Conservation (phyloP, 2,113 vertebrate genomes). For the Syngnathus scovelli region DNA sequence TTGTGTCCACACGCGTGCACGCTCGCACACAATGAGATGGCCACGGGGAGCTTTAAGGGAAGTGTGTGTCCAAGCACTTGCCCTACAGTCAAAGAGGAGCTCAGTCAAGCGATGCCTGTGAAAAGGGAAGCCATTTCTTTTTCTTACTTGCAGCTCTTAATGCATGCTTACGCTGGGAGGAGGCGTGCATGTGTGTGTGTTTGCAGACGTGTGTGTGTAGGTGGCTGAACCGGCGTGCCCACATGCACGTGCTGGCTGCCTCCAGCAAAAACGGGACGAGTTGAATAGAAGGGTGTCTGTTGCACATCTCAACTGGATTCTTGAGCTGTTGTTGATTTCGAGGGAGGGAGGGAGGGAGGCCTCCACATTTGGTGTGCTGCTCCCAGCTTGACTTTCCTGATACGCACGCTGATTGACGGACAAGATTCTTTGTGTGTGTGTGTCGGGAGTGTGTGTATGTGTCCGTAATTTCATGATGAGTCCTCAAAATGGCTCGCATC, state of each 20-base stretch:
- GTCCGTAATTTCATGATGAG: neutral
- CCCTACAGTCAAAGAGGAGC: slow-evolving; percentile 34
- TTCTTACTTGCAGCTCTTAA: slow-evolving; percentile 25
- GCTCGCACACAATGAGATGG: neutral
- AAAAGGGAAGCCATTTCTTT: slow-evolving; percentile 32
- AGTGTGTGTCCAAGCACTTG: slow-evolving; percentile 43
- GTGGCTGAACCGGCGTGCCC: slow-evolving; percentile 36
- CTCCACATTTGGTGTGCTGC: slow-evolving; percentile 25
- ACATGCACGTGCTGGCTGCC: slow-evolving; percentile 28
- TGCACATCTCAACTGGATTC: slow-evolving; percentile 12
- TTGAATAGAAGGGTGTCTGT: slow-evolving; percentile 40
- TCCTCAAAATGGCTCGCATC: neutral
- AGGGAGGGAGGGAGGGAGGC: slow-evolving; percentile 35
- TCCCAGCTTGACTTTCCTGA: slow-evolving; percentile 48
- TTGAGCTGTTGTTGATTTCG: slow-evolving; percentile 37
- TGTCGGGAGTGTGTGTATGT: too few species aligned
- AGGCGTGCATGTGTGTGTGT: neutral
- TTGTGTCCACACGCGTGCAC: neutral
- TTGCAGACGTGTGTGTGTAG: slow-evolving; percentile 13
- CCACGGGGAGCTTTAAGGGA: slow-evolving; percentile 23
- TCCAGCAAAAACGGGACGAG: slow-evolving; percentile 19
- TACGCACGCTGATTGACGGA: slow-evolving; percentile 2
- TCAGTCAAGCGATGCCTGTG: slow-evolving; percentile 39
- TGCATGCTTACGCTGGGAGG: slow-evolving; percentile 24
- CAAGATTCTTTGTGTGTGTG: too few species aligned